phyloP scores from a whole-genome alignment of 2,888 invertebrate species.

The Lepidonotus clava region DNA sequence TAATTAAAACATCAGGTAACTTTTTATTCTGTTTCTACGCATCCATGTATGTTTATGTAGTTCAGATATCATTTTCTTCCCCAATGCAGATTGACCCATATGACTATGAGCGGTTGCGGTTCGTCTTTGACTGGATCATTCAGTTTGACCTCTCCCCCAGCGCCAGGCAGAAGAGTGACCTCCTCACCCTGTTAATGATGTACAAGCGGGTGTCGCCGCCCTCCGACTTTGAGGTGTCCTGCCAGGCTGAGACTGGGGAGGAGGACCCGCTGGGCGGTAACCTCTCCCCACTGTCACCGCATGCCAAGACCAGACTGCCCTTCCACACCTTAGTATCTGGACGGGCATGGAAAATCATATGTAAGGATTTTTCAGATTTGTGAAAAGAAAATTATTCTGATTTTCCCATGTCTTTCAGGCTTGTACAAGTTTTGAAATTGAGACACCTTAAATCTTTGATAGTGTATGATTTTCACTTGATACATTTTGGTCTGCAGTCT shows the following conservation, averaged over 20 bases:
- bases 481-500: too few relatives aligned
- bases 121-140: slow-evolving; percentile 63
- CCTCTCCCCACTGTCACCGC: slow-evolving; percentile 60
- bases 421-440: too few relatives aligned
- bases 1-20: background rate
- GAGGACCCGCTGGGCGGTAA: slow-evolving; percentile 67
- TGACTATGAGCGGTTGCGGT: slow-evolving; percentile 74
- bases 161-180: slow-evolving; percentile 60
- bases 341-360: slow-evolving; percentile 74
- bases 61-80: background rate
- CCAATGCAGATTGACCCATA: slow-evolving; percentile 69
- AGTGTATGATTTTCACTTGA: too few relatives aligned
- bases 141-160: slow-evolving; percentile 64
- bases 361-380: slow-evolving; percentile 65
- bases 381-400: too few relatives aligned
- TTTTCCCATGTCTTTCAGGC: too few relatives aligned
- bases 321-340: slow-evolving; percentile 70
- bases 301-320: slow-evolving; percentile 70
- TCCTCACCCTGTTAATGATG: slow-evolving; percentile 71
- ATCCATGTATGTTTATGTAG: too few relatives aligned
- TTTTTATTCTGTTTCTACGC: too few relatives aligned
- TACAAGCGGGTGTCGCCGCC: slow-evolving; percentile 72
- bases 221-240: slow-evolving; percentile 71
- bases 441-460: too few relatives aligned
- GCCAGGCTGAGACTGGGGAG: slow-evolving; percentile 64